These are phyloP conservation scores for Serrognathus titanus DNA, from an alignment of 2,888 invertebrate species.

Conservation along the genomic window DNA sequence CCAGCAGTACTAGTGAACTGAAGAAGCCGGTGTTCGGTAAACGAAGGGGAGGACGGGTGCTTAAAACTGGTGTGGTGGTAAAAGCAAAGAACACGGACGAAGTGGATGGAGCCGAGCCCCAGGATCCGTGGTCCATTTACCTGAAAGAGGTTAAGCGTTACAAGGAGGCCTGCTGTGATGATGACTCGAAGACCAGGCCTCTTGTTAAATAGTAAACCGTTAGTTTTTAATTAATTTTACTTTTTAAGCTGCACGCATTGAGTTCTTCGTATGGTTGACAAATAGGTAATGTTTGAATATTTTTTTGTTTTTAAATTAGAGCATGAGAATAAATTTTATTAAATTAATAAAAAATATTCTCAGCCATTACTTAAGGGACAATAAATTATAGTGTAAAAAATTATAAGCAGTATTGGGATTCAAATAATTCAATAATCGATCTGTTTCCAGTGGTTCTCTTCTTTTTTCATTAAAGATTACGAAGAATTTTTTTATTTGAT, in stretches of 20 bases:
- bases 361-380: no score
- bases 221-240: constrained; percentile 21
- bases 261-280: constrained; percentile 8
- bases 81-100: constrained; percentile 71
- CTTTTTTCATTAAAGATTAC: no score
- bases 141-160: constrained; percentile 92
- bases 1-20: constrained; percentile 41
- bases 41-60: constrained; percentile 78
- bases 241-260: constrained; percentile 14
- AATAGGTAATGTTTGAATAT: constrained; percentile 15
- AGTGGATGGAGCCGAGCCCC: constrained; percentile 61
- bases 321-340: no score
- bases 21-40: constrained; percentile 66
- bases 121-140: constrained; percentile 91
- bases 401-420: no score
- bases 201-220: constrained; percentile 71
- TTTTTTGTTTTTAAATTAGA: neutral
- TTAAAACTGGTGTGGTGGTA: constrained; percentile 87
- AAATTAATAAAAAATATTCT: no score
- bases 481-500: no score
- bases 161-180: constrained; percentile 88
- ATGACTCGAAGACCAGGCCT: constrained; percentile 85
- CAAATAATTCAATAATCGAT: no score
- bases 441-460: no score
- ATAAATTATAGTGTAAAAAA: no score